A percentile compares a stretch with the other conserved stretches of the same genome.
Conservation (phyloP, 2,888 invertebrate species). For the Zele albiditarsus region DNA sequence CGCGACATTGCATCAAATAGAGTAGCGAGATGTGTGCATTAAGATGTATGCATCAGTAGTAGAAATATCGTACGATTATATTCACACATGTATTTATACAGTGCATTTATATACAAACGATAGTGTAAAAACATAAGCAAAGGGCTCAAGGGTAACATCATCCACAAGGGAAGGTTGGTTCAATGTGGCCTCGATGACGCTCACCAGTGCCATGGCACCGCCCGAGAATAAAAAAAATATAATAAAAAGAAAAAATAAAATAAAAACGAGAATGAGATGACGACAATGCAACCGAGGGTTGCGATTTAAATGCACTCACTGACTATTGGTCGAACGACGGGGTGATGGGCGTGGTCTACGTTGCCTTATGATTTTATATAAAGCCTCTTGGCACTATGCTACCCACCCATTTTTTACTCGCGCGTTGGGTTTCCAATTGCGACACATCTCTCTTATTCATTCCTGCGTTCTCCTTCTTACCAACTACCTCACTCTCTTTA, state of each 20-base stretch:
- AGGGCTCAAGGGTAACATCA: constrained; percentile 24
- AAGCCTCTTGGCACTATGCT: constrained; percentile 62
- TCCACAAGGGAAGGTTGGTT: constrained; percentile 17
- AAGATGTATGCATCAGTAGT: background rate
- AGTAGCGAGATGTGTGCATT: constrained; percentile 14
- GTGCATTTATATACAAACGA: constrained; percentile 8
- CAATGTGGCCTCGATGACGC: constrained; percentile 38
- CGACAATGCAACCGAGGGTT: constrained; percentile 68
- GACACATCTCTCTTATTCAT: constrained; percentile 42
- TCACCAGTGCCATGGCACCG: constrained; percentile 45
- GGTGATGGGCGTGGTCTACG: constrained; percentile 69
- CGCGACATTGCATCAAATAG: constrained; percentile 8
- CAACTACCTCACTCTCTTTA: constrained; percentile 7
- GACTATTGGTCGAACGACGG: constrained; percentile 65
- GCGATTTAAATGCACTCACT: constrained; percentile 69
- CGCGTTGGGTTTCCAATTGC: constrained; percentile 30
- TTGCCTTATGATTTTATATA: constrained; percentile 71
- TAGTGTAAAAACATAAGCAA: constrained; percentile 13
- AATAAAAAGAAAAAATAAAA: constrained; percentile 55
- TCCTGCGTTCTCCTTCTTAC: constrained; percentile 37
- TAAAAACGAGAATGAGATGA: constrained; percentile 27
- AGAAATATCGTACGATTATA: background rate
- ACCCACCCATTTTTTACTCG: constrained; percentile 48
- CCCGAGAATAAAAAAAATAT: constrained; percentile 52
- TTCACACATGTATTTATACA: constrained; percentile 2